Evolutionary conservation across 2,113 vertebrate genomes (phyloP), one percentile per base, ranked within the genome.

Genomic region (Forbesichthys papilliferus): DNA sequence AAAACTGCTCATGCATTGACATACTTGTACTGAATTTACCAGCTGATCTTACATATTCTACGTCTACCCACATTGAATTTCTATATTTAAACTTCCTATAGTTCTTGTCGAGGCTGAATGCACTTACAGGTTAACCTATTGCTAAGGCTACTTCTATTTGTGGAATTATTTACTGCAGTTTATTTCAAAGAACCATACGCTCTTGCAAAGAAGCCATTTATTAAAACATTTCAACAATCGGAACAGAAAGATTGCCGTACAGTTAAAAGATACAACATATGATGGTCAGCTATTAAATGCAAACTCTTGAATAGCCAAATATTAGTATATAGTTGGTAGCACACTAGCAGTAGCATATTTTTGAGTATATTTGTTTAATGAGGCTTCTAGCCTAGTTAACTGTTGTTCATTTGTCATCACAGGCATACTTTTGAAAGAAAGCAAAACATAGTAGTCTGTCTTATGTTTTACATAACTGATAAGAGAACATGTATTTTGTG

Each of bases 141-240:
- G 7, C 14, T 16, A 54, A 5, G n/a, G 14, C 1, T 20, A 1
- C n/a, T 9, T 18, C n/a, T 18, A 18, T 16, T 55, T 20, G 8
- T 18, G 16, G 7, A 42, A 27, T 27, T 2, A 27, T 27, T 27
- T 27, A 27, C 27, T 27, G 27, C 1, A 27, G 27, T 55, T n/a
- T 8, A 16, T 16, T 18, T 13, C 12, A n/a, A 18, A 5, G 9
- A 56, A 46, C 14, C 34, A 63, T 10, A 11, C 36, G 64, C 3
- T 67, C 48, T 49, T 36, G 67, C 11, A 57, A 81, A 75, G 73
- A 72, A 51, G 49, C 4, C 0, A 20, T 84, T 84, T 86, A 78
- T 82, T 84, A 36, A 42, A 76, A 49, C 57, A 42, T 6, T 42
- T 42, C 5, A 42, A 42, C 36, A 42, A 7, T 42, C 34, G 47